Conservation (phyloP, 1,140 invertebrate genomes). For the Nasonia giraulti region DNA sequence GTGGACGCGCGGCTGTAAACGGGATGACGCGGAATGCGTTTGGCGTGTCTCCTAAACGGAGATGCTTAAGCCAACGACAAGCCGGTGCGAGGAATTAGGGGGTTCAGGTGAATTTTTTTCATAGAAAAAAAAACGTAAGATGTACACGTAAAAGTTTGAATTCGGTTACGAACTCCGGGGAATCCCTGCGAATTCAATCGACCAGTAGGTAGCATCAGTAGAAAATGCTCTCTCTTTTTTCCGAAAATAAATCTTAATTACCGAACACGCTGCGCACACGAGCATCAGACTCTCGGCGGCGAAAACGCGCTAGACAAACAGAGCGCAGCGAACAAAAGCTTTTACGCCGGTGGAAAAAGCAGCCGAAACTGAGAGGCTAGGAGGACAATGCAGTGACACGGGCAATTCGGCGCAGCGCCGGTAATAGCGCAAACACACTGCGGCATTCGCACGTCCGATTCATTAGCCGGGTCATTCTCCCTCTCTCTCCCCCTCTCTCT, state of each 20-base stretch:
- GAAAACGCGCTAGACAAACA: too few relatives aligned
- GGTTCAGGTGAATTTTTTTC: neutral
- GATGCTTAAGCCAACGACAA: neutral
- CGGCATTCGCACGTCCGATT: neutral
- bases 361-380: neutral
- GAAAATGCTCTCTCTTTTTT: too few relatives aligned
- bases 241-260: too few relatives aligned
- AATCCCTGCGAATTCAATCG: too few relatives aligned
- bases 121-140: too few relatives aligned
- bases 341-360: neutral
- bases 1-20: conserved; percentile 11
- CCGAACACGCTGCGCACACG: too few relatives aligned
- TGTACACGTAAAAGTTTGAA: too few relatives aligned
- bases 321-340: neutral
- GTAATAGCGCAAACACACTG: neutral
- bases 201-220: too few relatives aligned
- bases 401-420: neutral
- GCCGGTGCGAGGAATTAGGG: neutral
- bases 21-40: neutral
- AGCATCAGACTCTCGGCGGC: too few relatives aligned
- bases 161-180: too few relatives aligned
- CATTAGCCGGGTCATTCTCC: neutral
- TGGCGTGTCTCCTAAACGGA: neutral
- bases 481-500: too few relatives aligned
- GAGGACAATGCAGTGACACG: neutral